These are phyloP conservation scores for Cyprinus carpio DNA, from an alignment of 2,113 vertebrate species.

Conservation along the genomic window DNA sequence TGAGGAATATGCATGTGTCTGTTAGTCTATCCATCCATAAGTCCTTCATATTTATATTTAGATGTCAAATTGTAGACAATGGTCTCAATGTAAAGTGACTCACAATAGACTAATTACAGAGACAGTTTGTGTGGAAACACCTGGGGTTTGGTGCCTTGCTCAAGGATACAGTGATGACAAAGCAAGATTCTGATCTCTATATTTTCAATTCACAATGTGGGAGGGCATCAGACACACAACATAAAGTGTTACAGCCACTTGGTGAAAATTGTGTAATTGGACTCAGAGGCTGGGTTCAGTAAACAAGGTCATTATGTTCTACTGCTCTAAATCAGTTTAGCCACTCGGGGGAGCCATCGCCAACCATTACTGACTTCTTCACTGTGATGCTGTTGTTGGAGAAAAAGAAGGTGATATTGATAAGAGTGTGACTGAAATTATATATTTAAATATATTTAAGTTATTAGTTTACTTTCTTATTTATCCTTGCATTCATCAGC, in stretches of 20 bases:
- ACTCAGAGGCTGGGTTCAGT: background rate
- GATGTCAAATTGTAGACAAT: background rate
- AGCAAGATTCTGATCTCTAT: constrained; percentile 7
- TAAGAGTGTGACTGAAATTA: background rate
- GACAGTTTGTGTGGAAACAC: background rate
- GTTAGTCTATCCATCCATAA: background rate
- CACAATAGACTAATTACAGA: background rate
- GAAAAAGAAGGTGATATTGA: background rate
- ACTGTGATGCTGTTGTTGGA: background rate
- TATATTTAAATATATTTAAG: background rate
- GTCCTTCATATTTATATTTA: background rate
- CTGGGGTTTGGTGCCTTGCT: background rate
- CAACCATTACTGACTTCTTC: background rate
- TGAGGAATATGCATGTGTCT: background rate
- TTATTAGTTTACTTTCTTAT: background rate
- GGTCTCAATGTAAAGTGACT: background rate
- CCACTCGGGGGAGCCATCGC: background rate
- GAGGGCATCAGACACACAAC: background rate
- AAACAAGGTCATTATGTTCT: constrained; percentile 7
- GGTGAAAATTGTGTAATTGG: background rate
- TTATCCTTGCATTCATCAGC: constrained; percentile 1
- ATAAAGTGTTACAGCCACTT: background rate
- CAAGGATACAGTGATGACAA: constrained; percentile 13
- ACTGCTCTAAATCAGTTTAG: constrained; percentile 4
- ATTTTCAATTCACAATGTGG: background rate